Evolutionary conservation across 2,113 vertebrate genomes (phyloP), one percentile per base, ranked within the genome.

Genomic region (Erpornis zantholeuca): DNA sequence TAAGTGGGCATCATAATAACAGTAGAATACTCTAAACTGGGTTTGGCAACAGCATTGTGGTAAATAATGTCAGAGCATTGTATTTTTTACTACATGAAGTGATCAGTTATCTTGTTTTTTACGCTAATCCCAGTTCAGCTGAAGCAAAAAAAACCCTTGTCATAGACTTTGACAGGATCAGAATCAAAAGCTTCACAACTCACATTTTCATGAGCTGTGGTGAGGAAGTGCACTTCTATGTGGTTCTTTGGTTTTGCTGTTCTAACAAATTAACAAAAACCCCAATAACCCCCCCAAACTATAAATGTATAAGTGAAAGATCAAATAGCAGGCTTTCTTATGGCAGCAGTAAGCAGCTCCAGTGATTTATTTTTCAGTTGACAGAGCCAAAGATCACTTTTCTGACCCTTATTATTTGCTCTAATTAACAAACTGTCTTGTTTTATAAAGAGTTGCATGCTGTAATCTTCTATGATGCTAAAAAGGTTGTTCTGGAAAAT

Each of bases 41-140:
- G 20, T 70, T 91, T 96, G 68, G 68, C 81, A 89, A 42, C 77
- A 81, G 24, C 38, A 54, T 21, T 66, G 86, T 94, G 57, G 84
- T 75, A 82, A 86, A 63, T 61, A 75, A 86, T 66, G 83, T 71
- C 69, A 86, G 44, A 88, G 21, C 31, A 31, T 59, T 66, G 8
- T 23, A 54, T 13, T 50, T 70, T 61, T 91, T 92, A 50, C 59
- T 87, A 90, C 65, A 52, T 45, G 64, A 81, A 56, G 24, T 86
- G 45, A 92, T 70, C 20, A 56, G 72, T 63, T 84, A 35, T 52
- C 60, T 92, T 4, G 12, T 47, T 92, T 88, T 80, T 81, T 59
- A 18, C 38, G 68, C 28, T 33, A 70, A 8, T 83, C 25, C 23
- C 42, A 15, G 33, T 49, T 60, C 69, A 83, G 33, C 31, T 87